Evolutionary conservation across 2,113 vertebrate genomes (phyloP), one percentile per base, ranked within the genome.

Genomic region (Lasiurus borealis): DNA sequence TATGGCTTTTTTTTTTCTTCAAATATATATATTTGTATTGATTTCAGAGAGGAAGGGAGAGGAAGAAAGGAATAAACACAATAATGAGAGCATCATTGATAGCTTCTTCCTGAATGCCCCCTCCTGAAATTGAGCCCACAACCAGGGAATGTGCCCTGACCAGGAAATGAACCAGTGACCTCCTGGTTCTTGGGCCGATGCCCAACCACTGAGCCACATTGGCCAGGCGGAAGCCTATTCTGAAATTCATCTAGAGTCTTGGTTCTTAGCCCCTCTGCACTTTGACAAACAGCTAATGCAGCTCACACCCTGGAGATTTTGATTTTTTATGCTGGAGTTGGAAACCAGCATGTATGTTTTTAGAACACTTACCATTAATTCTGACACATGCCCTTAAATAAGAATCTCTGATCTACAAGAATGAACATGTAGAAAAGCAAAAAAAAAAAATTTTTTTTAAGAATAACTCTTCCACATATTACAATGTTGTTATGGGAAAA

Each of bases 331-430:
- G 0, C 1, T 82, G 27, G 15, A 46, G 12, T 3, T 54, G 8
- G 46, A 95, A 93, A 87, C 44, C 69, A 52, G 52, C 54, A 68
- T 66, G 46, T 46, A 1, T 25, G n/a, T 82, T 72, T 69, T 83
- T 7, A 92, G 54, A 83, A 27, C 27, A 71, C 66, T 36, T 71
- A 19, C 48, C 66, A 25, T 46, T 83, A 40, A 78, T 59, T 72
- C 68, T 86, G 77, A 50, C 40, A 8, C 50, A 1, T 90, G 62
- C 62, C 54, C 73, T 93, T 90, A 87, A 90, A 73, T 93, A 91
- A 96, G 59, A 90, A 69, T 34, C 66, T 85, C 85, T 90, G 34
- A 46, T 88, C 48, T 66, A 54, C n/a, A 93, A 84, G 66, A 85
- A 94, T 89, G 92, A 87, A 66, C 36, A 15, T 64, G 54, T 31